Percentiles rank a stretch among this genome's conserved stretches.
phyloP scores from a whole-genome alignment of 2,113 vertebrate species.

The Lampris megalopsis region DNA sequence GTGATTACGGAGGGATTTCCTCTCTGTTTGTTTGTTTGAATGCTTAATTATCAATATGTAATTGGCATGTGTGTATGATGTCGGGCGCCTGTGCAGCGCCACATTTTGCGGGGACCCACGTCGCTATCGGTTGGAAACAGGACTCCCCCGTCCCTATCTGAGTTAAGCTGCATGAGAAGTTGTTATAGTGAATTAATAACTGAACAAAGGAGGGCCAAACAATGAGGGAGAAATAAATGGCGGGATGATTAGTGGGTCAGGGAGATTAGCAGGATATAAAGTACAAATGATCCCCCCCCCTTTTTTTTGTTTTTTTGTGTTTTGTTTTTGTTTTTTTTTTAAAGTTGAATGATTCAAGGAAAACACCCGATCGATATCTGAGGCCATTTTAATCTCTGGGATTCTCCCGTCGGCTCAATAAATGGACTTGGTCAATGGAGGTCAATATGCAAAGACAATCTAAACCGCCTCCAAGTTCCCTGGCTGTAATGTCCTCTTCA shows the following conservation, averaged over 20 bases:
- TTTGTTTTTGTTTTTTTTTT: slow-evolving; percentile 9
- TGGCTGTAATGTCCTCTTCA: slow-evolving; percentile 52
- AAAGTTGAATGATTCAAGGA: slow-evolving; percentile 73
- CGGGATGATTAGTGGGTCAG: slow-evolving; percentile 74
- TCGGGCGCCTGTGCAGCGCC: slow-evolving; percentile 56
- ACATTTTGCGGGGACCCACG: slow-evolving; percentile 45
- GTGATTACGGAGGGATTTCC: slow-evolving; percentile 75
- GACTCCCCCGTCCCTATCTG: slow-evolving; percentile 67
- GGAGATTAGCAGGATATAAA: slow-evolving; percentile 71
- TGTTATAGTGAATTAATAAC: slow-evolving; percentile 78
- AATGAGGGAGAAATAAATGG: slow-evolving; percentile 73
- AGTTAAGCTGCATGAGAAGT: slow-evolving; percentile 74
- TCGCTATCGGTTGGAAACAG: slow-evolving; percentile 72
- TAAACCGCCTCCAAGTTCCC: slow-evolving; percentile 70
- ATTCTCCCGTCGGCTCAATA: slow-evolving; percentile 72
- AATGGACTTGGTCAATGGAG: slow-evolving; percentile 53
- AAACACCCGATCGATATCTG: slow-evolving; percentile 72
- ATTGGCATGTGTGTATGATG: slow-evolving; percentile 70
- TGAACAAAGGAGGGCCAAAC: slow-evolving; percentile 75
- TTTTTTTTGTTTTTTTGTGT: too few species aligned
- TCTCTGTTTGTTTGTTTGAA: slow-evolving; percentile 78
- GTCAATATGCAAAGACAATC: slow-evolving; percentile 75
- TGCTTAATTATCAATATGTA: slow-evolving; percentile 79
- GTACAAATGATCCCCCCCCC: slow-evolving; percentile 69
- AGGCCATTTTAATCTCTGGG: slow-evolving; percentile 76